These are phyloP conservation scores for Enteromius unitaeniatus DNA, from an alignment of 2,797 vertebrate genomes.

Conservation along the genomic window DNA sequence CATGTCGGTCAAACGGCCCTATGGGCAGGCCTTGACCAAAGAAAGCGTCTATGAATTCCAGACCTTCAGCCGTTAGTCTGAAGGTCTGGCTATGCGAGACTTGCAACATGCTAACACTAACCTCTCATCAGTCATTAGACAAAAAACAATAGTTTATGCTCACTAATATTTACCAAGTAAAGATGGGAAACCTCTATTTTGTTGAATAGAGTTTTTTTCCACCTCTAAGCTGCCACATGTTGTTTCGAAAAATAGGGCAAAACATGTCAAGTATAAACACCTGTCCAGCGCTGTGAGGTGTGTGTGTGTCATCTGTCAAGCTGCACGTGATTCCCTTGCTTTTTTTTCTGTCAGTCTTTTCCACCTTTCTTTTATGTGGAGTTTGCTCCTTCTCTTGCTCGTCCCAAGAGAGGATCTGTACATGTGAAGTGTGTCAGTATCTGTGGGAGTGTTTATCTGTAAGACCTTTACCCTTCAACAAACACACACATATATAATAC, in stretches of 20 bases:
- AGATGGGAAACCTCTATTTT: neutral
- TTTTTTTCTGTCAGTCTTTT: conserved; percentile 15
- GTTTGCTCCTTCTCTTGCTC: neutral
- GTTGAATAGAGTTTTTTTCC: neutral
- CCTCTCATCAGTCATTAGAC: neutral
- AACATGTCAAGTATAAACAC: neutral
- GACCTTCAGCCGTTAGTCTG: too few species aligned
- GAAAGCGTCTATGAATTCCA: too few species aligned
- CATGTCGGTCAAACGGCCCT: too few species aligned
- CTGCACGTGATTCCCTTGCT: neutral
- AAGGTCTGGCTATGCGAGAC: too few species aligned
- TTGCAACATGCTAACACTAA: neutral
- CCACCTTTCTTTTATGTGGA: neutral
- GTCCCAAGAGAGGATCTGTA: conserved; percentile 10
- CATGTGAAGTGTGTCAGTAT: conserved; percentile 25
- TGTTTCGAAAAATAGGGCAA: neutral
- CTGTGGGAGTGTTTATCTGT: neutral
- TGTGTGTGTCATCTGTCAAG: neutral
- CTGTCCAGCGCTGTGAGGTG: neutral
- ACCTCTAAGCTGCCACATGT: neutral
- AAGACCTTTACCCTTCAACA: conserved; percentile 1
- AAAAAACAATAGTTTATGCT: too few species aligned
- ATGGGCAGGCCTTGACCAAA: too few species aligned
- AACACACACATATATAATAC: neutral
- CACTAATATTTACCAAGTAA: neutral